Evolutionary conservation across 2,797 vertebrate species (phyloP), one percentile per base, ranked within the genome.

Genomic region (Botia almorhae): DNA sequence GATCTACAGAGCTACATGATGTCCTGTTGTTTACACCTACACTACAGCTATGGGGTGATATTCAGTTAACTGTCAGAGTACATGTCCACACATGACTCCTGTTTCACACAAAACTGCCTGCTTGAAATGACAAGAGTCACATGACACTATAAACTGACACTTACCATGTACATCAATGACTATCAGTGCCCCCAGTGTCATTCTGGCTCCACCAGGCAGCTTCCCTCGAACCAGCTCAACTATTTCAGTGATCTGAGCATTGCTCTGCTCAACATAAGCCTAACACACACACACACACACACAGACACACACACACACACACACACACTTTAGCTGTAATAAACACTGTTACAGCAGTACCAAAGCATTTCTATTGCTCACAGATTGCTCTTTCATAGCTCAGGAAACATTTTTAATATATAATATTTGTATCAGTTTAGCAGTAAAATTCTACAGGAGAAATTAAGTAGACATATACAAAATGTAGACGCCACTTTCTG

Each of bases 81-180:
- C n/a, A n/a, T n/a, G 29, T 4, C 29, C 29, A 29, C 29, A 4
- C 29, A 29, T 29, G 29, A 29, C n/a, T n/a, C n/a, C n/a, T n/a
- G n/a, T n/a, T n/a, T n/a, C 29, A 29, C 29, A 29, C 29, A 29
- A 29, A 29, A 29, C 29, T 69, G 73, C 7, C 14, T 19, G 39
- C 16, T 29, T 23, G 56, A 23, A 29, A 29, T 29, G 29, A 29
- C 29, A 29, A 29, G 29, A 29, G 1, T 1, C 29, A 29, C 46
- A 2, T 11, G 10, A 43, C 29, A 29, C 4, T 4, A 4, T 6
- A n/a, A 23, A 7, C 26, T 6, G 2, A 12, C 10, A 21, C 67
- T 92, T 93, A 99, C 96, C 97, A 0, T 97, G 97, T 33, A 98
- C 96, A 50, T 98, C 97, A 1, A 97, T 98, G 85, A 97, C 97